Evolutionary conservation across 2,888 invertebrate genomes (phyloP), one percentile per base, ranked within the genome.

Genomic region (Lottia gigantea): DNA sequence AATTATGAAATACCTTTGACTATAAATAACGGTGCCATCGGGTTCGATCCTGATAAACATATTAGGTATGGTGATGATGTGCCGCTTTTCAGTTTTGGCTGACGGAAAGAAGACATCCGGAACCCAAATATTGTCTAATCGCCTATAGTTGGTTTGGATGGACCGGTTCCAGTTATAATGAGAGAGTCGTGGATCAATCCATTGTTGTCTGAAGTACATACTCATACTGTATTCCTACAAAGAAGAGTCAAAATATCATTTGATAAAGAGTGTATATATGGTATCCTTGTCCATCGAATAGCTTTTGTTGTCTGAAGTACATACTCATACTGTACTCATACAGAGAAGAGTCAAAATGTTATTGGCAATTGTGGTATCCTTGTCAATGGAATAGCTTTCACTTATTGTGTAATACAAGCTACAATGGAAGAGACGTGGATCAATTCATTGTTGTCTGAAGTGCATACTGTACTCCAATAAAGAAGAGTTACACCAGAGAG

Each of bases 81-180:
- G 78, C 16, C 69, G 68, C 14, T 68, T 49, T 19, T 76, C 76
- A 26, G 64, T 55, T 62, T 80, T 79, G 26, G 75, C 76, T 46
- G 76, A 76, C 0, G 74, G 73, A 62, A 80, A 80, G 69, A 75
- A 80, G 15, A 77, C 23, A 64, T 80, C 80, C 0, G 80, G 80
- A 25, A 76, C 73, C 80, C 80, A 80, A 19, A 80, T 71, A 15
- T 74, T 61, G 11, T 68, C 64, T 23, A 71, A 64, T 40, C 74
- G 47, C 15, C 70, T 72, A 61, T 74, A 71, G 64, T 71, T 72
- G 1, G 74, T 68, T 23, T 62, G 64, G 7, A 76, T 62, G 1
- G 63, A 45, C 15, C 26, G 64, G 55, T 65, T 69, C 61, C 66
- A 46, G 14, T 72, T 45, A 40, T 14, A 19, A 72, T 67, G 76